Base-by-base conservation (phyloP, 2,113 vertebrate species). In the Coracopsis vasa region DNA sequence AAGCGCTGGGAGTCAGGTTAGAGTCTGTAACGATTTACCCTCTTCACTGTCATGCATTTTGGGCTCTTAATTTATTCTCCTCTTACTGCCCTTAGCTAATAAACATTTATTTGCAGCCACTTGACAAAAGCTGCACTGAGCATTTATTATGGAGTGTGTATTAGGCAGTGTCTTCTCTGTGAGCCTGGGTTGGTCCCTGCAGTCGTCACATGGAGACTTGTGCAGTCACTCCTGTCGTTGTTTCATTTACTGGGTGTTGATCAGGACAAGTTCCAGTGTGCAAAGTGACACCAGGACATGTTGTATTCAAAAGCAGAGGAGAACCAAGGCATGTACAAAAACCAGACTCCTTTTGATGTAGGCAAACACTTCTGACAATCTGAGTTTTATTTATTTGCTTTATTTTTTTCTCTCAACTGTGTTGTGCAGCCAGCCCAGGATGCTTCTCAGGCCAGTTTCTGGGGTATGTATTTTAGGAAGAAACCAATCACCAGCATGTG, bases 371-470 rank as follows among this genome's bases (percentile, higher is more conserved):
- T 80, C 67, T 90, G 87, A 85, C 53, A 33, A 16, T 70, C 66
- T 94, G 67, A 90, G 78, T 77, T 51, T 90, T 56, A 37, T 29
- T 13, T 39, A 39, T 21, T 23, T 10, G 28, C 13, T 44, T 17
- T 11, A 2, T 9, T 16, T 9, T 27, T 13, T 19, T 28, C 7
- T 21, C 2, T 2, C 45, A 50, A 13, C 75, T 50, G 61, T 37
- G 39, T 41, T 80, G 80, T 62, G 70, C 92, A 96, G 86, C 83
- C 86, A 94, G 77, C 72, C 72, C 94, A 75, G 92, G 94, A 69
- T 87, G 88, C 61, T 87, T 81, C 91, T 96, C 91, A 95, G 94
- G 83, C 77, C 80, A 47, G 2, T 95, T 86, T 85, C 65, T 95
- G 84, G 91, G 92, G 31, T 89, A 13, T 80, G 80, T 94, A 82